These are phyloP conservation scores for Catostomus latipinnis DNA, from an alignment of 2,797 vertebrate genomes.

Conservation along the genomic window DNA sequence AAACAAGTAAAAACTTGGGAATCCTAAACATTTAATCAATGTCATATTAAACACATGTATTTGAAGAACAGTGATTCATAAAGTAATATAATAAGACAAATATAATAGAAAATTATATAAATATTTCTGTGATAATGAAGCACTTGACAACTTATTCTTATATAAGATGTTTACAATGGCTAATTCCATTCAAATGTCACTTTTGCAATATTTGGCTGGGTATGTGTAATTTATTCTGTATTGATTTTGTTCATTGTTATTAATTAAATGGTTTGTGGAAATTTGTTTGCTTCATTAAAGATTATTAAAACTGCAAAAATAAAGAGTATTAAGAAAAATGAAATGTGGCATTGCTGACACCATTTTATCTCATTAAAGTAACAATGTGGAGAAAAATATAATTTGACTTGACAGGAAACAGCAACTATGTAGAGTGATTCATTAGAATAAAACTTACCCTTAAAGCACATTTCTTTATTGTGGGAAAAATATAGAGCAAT, in stretches of 20 bases:
- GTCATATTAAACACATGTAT: background rate
- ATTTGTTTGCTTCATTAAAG: background rate
- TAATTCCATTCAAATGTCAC: background rate
- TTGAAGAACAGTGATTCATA: background rate
- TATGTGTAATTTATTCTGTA: background rate
- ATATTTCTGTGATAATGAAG: too few relatives aligned
- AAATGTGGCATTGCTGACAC: background rate
- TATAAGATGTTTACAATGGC: too few relatives aligned
- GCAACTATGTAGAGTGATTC: background rate
- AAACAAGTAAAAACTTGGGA: too few relatives aligned
- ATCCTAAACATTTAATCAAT: background rate
- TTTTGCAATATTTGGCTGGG: background rate
- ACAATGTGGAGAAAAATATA: background rate
- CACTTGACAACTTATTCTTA: too few relatives aligned
- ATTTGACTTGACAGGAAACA: background rate
- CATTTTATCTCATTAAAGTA: background rate
- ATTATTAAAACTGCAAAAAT: background rate
- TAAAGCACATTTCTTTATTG: background rate
- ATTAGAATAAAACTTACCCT: too few relatives aligned
- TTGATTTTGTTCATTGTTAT: background rate
- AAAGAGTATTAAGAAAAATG: background rate
- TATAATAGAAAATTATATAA: too few relatives aligned
- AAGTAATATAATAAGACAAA: too few relatives aligned
- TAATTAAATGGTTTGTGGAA: background rate
- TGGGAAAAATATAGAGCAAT: background rate